A percentile compares a stretch with the other conserved stretches of the same genome.
These are phyloP conservation scores for Pantala flavescens DNA, from an alignment of 1,140 invertebrate species.

Conservation along the genomic window DNA sequence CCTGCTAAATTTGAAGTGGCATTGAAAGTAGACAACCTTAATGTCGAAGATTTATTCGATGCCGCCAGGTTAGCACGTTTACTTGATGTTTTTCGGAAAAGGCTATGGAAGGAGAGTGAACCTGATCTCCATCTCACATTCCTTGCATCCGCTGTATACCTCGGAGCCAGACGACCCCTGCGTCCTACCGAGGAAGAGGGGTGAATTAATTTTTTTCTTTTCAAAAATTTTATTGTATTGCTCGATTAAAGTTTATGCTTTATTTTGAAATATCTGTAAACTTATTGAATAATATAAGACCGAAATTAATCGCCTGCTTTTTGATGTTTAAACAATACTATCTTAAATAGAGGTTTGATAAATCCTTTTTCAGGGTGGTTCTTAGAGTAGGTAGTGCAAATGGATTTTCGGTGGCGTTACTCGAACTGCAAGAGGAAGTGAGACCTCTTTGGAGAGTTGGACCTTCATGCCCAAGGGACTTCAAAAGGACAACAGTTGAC, in stretches of 20 bases:
- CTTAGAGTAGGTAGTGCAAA: conserved; percentile 63
- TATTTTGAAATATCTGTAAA: conserved; percentile 4
- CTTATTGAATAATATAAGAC: conserved; percentile 15
- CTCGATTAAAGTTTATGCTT: conserved; percentile 6
- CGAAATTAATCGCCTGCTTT: no score
- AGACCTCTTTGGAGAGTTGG: conserved; percentile 58
- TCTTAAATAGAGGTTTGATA: no score
- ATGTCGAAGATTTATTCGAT: conserved; percentile 71
- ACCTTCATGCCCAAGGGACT: conserved; percentile 62
- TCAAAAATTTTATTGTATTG: conserved; percentile 13
- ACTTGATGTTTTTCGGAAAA: conserved; percentile 58
- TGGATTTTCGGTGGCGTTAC: conserved; percentile 61
- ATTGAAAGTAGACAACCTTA: conserved; percentile 79
- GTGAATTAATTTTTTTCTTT: conserved; percentile 39
- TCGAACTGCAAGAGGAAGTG: conserved; percentile 69
- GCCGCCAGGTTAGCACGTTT: conserved; percentile 51
- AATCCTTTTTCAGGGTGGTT: conserved; percentile 53
- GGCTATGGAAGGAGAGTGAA: conserved; percentile 42
- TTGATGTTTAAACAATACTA: no score
- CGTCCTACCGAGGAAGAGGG: conserved; percentile 76
- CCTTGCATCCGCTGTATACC: conserved; percentile 66
- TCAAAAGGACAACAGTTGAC: conserved; percentile 76
- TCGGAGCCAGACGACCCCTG: conserved; percentile 69
- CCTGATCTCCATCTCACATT: conserved; percentile 69
- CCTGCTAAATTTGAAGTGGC: conserved; percentile 65